Conservation (phyloP, 2,888 invertebrate genomes). For the Ditylenchus weischeri region DNA sequence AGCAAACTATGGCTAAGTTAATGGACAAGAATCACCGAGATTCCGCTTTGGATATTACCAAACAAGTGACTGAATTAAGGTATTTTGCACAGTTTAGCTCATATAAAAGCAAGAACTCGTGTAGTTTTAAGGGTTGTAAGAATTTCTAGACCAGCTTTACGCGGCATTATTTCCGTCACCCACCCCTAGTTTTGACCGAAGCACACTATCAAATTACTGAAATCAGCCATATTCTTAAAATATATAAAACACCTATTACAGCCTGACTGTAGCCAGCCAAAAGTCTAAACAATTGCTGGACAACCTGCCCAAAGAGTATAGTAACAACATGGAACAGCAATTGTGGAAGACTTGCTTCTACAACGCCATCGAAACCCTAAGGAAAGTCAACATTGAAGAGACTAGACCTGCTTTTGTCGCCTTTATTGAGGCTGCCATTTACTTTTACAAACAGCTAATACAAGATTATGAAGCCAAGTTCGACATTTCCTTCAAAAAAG, state of each 20-base stretch:
- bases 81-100: too few species aligned
- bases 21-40: too few species aligned
- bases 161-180: too few species aligned
- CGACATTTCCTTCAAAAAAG: neutral
- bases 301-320: neutral
- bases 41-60: too few species aligned
- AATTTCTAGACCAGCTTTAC: too few species aligned
- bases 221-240: too few species aligned
- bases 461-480: neutral
- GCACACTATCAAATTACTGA: too few species aligned
- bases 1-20: too few species aligned
- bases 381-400: neutral
- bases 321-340: slow-evolving; percentile 8
- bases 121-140: too few species aligned
- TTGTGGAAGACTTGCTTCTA: slow-evolving; percentile 11
- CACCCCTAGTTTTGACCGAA: too few species aligned
- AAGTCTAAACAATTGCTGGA: neutral
- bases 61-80: too few species aligned
- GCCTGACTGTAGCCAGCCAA: neutral
- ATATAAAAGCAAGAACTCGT: neutral
- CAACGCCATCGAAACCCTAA: neutral
- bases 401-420: slow-evolving; percentile 5
- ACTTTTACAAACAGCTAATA: neutral
- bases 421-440: neutral
- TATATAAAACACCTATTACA: neutral